Evolutionary conservation across 1,140 invertebrate species (phyloP), one percentile per base, ranked within the genome.

Genomic region (Pseudomyrmex sp.): DNA sequence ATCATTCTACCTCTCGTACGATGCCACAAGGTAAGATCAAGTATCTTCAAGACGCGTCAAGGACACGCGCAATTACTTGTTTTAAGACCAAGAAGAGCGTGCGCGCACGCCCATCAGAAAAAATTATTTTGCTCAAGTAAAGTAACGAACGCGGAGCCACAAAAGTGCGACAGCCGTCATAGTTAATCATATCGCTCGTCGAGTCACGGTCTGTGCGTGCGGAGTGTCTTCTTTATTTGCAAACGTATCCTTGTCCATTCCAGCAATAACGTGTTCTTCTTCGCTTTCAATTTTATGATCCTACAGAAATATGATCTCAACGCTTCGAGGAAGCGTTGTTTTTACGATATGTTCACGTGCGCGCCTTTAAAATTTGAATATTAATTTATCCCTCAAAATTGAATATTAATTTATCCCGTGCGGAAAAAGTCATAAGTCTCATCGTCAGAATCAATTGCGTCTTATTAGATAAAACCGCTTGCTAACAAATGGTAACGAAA

Each of bases 11-110:
- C 93, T 89, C 91, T 94, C 90, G 92, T 92, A 93, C 91, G 91
- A 94, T 94, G 94, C 91, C 91, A 93, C 91, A 93, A 93, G 92
- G 94, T 94, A 92, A 94, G 91, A 89, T 74, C 87, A 18, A 63
- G 74, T 68, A 74, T 50, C 63, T 59, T 83, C 72, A 56, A 46
- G 56, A 61, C 8, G 12, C 7, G 15, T 7, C 85, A 89, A 88
- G 88, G 87, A 77, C 82, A 48, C 1, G 12, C 56, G 85, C 63
- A 84, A 66, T 52, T 50, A 61, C 44, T 79, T 80, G 68, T 83
- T 77, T 72, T 69, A 74, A 88, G 63, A 77, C 74, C 84, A 82
- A 76, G 70, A 68, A 48, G 18, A 18, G 18, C 26, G 44, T 10
- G 54, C 23, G 75, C 46, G 18, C 8, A 62, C 20, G 20, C 3